Percentiles rank a stretch among this genome's conserved stretches.
These are phyloP conservation scores for Lamellibrachia luymesi DNA, from an alignment of 1,140 invertebrate genomes.

Conservation along the genomic window DNA sequence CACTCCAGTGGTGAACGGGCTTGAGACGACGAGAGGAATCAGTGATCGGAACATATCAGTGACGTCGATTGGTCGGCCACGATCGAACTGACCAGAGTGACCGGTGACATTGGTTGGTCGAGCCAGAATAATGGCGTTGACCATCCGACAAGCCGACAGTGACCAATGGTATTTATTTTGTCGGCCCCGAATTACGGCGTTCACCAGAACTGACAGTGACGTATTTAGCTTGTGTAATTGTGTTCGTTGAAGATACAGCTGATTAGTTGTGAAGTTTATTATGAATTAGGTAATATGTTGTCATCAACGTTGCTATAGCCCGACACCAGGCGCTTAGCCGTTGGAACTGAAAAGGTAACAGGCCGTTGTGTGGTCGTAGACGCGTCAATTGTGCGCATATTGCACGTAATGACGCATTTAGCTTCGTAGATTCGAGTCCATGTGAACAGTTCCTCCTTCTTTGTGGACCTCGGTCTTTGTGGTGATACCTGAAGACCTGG, in stretches of 20 bases:
- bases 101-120: too few species aligned
- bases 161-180: too few species aligned
- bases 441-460: not conserved
- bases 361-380: not conserved
- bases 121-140: not conserved
- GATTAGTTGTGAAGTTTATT: not conserved
- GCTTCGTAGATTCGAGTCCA: not conserved
- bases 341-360: not conserved
- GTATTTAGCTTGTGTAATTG: not conserved
- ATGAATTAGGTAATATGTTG: not conserved
- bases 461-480: not conserved
- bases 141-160: too few species aligned
- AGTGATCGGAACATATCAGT: not conserved
- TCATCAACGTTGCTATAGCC: not conserved
- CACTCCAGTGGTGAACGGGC: not conserved
- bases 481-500: not conserved
- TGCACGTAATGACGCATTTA: not conserved
- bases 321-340: not conserved
- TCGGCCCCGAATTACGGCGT: not conserved
- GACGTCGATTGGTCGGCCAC: not conserved
- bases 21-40: not conserved
- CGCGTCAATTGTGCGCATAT: not conserved
- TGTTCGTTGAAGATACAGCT: not conserved
- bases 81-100: too few species aligned
- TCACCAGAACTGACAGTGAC: not conserved